Evolutionary conservation across 2,888 invertebrate species (phyloP), one percentile per base, ranked within the genome.

Genomic region (Hyles lineata): DNA sequence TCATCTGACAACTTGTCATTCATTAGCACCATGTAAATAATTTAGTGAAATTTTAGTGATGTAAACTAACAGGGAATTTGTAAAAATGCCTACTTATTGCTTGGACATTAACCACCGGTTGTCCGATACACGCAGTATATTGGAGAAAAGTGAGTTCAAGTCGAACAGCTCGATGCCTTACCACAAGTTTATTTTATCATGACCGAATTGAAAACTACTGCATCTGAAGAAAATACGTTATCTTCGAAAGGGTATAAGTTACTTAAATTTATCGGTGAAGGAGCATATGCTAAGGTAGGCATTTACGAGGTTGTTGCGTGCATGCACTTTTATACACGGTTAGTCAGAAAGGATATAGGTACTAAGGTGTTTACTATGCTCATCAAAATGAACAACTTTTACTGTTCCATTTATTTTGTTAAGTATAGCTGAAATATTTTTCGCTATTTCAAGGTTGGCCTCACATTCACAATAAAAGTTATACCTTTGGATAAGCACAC

Each of bases 201-300:
- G 94, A 89, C 86, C 89, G 93, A 93, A 79, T 74, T 91, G 89
- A 93, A 92, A 91, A 84, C 88, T 71, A 85, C 89, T 82, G 75
- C 84, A 87, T 95, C 94, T 73, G 95, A 94, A 89, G 93, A 94
- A 87, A 89, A 90, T 82, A 94, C 94, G 76, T 90, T 94, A 76
- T 82, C 89, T 80, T 80, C 90, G 43, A 95, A 94, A 86, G 97
- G 97, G 74, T 97, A 97, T 85, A 95, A 95, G 82, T 87, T 97
- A 73, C 73, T 95, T 15, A 96, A 95, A 87, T 96, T 96, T 85
- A 85, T 97, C 73, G 97, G 97, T 9, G 97, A 97, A 93, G 97
- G 97, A 73, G 96, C 97, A 21, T 97, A 97, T 82, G 97, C 97
- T n/a, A 97, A 97, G 94, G 97, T 97, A 71, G 29, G 23, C 11